Conservation (phyloP, 2,888 invertebrate species). For the Lamellibrachia columna region DNA sequence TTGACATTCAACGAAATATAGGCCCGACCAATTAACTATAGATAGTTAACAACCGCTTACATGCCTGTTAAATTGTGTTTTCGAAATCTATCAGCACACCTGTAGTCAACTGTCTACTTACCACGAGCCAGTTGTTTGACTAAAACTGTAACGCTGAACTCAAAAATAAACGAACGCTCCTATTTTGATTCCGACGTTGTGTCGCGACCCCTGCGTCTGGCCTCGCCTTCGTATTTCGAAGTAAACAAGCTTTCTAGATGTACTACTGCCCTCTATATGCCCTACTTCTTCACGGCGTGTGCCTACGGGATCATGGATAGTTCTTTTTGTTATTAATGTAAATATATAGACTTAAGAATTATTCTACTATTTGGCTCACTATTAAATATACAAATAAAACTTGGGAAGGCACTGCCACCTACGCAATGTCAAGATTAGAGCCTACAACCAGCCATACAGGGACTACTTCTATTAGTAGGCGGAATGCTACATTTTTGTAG, state of each 20-base stretch:
- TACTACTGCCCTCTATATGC: not conserved
- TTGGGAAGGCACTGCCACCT: not conserved
- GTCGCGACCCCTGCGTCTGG: not conserved
- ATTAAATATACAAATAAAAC: not conserved
- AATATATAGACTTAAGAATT: not conserved
- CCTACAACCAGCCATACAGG: not conserved
- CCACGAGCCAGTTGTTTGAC: not conserved
- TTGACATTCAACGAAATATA: too few relatives aligned
- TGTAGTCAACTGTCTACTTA: not conserved
- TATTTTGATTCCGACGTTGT: constrained; percentile 11
- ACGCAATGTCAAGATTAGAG: not conserved
- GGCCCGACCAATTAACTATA: not conserved
- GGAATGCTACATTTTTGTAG: not conserved
- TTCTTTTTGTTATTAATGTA: not conserved
- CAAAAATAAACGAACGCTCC: constrained; percentile 12
- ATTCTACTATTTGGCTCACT: not conserved
- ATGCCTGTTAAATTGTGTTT: not conserved
- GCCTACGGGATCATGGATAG: too few relatives aligned
- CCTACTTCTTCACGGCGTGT: too few relatives aligned
- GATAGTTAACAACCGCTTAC: not conserved
- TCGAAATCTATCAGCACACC: not conserved
- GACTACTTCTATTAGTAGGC: not conserved
- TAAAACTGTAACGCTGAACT: not conserved
- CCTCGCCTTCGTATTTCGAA: not conserved
- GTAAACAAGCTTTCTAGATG: not conserved